Evolutionary conservation across 1,140 invertebrate genomes (phyloP).

Genomic region (Steinernema khuongi): DNA sequence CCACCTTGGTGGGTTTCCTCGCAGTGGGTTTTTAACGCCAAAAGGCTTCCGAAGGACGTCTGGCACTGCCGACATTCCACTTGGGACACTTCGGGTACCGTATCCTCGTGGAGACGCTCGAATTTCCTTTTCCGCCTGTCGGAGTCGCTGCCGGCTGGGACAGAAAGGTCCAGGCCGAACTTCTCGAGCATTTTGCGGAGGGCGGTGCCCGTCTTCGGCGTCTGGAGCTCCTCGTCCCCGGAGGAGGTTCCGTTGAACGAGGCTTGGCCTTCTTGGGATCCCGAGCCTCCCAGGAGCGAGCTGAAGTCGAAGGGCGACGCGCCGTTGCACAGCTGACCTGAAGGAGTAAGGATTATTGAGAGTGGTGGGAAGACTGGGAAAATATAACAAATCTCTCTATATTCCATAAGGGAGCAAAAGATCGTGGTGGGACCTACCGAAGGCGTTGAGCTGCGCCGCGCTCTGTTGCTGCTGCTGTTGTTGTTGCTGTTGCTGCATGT

Average conservation of each 20-base stretch:
- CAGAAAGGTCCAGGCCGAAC: conserved; percentile 87
- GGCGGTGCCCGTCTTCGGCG: conserved; percentile 64
- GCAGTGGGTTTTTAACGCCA: conserved; percentile 88
- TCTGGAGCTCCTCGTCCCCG: conserved; percentile 62
- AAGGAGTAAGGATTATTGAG: no score
- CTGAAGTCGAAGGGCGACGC: conserved; percentile 8
- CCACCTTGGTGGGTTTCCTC: conserved; percentile 83
- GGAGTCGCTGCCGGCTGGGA: conserved; percentile 91
- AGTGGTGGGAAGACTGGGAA: no score
- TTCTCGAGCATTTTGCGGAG: conserved; percentile 78
- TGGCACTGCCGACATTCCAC: conserved; percentile 79
- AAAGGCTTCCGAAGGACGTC: conserved; percentile 88
- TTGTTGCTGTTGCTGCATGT: conserved; percentile 61
- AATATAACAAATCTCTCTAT: no score
- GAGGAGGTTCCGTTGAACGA: background rate
- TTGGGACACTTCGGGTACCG: conserved; percentile 67
- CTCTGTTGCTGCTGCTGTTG: background rate
- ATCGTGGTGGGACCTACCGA: background rate
- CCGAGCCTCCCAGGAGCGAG: background rate
- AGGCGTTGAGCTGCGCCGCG: background rate
- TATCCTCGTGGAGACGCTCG: conserved; percentile 59
- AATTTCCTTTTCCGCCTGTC: conserved; percentile 46
- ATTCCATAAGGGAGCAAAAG: no score
- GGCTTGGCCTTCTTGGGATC: background rate
- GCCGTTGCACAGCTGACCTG: background rate